Conservation (phyloP, 53 echinoderm and acorn worm genomes). For the Henricia sp. region DNA sequence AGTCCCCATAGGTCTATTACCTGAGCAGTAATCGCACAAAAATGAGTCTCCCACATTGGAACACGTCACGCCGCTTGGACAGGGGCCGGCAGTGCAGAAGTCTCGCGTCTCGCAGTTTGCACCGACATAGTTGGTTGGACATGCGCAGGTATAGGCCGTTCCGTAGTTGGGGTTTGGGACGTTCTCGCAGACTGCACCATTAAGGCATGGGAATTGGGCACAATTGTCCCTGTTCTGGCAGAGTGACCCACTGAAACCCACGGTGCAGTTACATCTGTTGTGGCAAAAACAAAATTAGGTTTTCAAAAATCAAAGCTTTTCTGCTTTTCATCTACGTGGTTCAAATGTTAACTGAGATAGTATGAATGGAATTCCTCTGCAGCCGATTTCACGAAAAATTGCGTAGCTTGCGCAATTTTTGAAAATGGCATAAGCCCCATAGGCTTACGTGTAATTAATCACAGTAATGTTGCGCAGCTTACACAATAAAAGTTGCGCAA, state of each 20-base stretch:
- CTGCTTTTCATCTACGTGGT: no score
- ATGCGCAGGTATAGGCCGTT: conserved; percentile 78
- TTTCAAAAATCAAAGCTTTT: no score
- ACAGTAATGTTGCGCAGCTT: no score
- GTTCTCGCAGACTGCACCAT: conserved; percentile 77
- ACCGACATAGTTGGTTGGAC: conserved; percentile 69
- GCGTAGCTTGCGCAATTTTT: no score
- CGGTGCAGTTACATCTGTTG: conserved; percentile 77
- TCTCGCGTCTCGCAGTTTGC: conserved; percentile 78
- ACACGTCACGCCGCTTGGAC: conserved; percentile 73
- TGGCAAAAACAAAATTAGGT: no score
- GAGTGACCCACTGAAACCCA: conserved; percentile 70
- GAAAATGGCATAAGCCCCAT: no score
- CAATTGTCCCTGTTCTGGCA: conserved; percentile 75
- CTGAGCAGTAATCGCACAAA: conserved; percentile 80
- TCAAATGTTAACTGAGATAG: no score
- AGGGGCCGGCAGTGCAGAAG: conserved; percentile 76
- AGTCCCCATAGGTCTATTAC: no score
- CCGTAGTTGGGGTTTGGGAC: conserved; percentile 60
- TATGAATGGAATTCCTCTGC: no score
- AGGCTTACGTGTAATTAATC: no score
- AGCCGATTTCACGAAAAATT: no score
- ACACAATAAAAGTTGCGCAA: no score
- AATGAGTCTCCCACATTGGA: conserved; percentile 70
- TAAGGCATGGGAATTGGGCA: conserved; percentile 74